Evolutionary conservation across 2,888 invertebrate genomes (phyloP).

Genomic region (Oligia strigilis): DNA sequence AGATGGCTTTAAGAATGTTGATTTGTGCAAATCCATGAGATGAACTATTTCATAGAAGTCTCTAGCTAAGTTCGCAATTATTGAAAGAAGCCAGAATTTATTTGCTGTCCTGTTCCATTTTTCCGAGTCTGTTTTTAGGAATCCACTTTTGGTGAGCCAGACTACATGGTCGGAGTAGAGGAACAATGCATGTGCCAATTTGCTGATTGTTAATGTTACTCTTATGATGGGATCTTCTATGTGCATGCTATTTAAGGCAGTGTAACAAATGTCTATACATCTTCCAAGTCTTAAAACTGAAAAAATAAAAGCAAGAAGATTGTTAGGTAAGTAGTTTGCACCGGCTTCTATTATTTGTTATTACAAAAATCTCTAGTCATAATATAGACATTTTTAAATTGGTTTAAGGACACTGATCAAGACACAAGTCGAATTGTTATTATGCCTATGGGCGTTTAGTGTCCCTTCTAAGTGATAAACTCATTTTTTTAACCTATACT

Average conservation of each 20-base stretch:
- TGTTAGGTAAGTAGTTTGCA: constrained; percentile 56
- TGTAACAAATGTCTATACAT: constrained; percentile 95
- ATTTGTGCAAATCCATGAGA: constrained; percentile 89
- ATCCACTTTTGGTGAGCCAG: constrained; percentile 95
- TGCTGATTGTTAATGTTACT: constrained; percentile 94
- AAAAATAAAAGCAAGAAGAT: constrained; percentile 72
- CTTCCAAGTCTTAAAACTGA: constrained; percentile 96
- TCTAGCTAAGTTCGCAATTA: constrained; percentile 94
- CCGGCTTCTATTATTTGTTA: no score
- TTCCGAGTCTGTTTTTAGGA: constrained; percentile 92
- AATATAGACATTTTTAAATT: not conserved
- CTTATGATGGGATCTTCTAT: constrained; percentile 93
- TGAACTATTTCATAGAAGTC: constrained; percentile 96
- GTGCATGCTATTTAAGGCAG: constrained; percentile 93
- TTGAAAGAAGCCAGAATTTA: constrained; percentile 96
- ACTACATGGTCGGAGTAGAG: constrained; percentile 96
- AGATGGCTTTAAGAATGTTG: constrained; percentile 84
- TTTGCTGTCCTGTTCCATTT: constrained; percentile 94
- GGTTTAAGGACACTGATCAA: not conserved
- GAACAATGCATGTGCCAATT: constrained; percentile 94
- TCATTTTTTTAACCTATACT: not conserved
- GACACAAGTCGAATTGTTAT: not conserved
- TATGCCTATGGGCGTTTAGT: not conserved
- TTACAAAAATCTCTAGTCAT: not conserved
- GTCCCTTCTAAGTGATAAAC: not conserved